Evolutionary conservation across 2,888 invertebrate genomes (phyloP).

Genomic region (Graphium colonna): DNA sequence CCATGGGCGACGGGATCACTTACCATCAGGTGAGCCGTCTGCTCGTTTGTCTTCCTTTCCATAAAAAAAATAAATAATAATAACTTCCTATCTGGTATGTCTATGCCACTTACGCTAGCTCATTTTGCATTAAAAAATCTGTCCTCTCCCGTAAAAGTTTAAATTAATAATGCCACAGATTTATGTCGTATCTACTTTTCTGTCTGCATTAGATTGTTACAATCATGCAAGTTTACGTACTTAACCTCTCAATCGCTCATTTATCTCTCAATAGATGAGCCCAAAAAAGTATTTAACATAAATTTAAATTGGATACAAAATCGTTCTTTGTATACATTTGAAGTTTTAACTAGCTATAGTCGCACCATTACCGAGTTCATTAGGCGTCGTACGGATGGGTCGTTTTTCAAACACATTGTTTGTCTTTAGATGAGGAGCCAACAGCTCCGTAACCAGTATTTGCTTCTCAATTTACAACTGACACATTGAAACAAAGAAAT

Average conservation of each 20-base stretch:
- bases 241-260: constrained; percentile 5
- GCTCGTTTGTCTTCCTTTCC: too few relatives aligned
- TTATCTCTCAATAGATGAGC: not conserved
- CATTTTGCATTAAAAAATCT: too few relatives aligned
- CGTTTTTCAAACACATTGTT: constrained; percentile 68
- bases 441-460: constrained; percentile 62
- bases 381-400: constrained; percentile 64
- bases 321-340: constrained; percentile 1
- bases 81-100: too few relatives aligned
- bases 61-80: too few relatives aligned
- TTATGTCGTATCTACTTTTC: not conserved
- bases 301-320: constrained; percentile 12
- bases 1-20: too few relatives aligned
- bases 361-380: constrained; percentile 62
- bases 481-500: constrained; percentile 76
- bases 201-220: not conserved
- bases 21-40: too few relatives aligned
- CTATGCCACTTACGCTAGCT: too few relatives aligned
- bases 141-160: too few relatives aligned
- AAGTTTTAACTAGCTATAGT: constrained; percentile 45
- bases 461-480: constrained; percentile 76
- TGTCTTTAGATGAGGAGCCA: constrained; percentile 47
- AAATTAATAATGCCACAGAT: not conserved
- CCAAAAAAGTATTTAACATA: constrained; percentile 15
- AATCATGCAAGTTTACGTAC: not conserved